phyloP scores from a whole-genome alignment of 1,140 invertebrate species.

The Sitophilus oryzae region DNA sequence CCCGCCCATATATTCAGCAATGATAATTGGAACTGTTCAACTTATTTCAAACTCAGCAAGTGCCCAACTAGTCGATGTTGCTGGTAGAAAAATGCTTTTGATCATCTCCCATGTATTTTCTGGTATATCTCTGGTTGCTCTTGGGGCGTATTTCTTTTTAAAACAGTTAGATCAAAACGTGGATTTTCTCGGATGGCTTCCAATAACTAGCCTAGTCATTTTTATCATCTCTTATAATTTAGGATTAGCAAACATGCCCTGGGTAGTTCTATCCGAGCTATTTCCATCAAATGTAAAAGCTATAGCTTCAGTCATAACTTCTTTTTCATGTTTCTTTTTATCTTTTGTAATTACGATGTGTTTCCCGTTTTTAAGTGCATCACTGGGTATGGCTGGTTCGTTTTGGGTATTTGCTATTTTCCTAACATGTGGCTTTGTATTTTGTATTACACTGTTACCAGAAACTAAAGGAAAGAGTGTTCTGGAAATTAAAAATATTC shows the following conservation, averaged over 20 bases:
- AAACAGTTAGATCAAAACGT: constrained; percentile 9
- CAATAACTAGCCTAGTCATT: constrained; percentile 29
- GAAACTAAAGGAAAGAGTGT: constrained; percentile 32
- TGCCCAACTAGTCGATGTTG: constrained; percentile 36
- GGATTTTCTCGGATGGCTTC: constrained; percentile 30
- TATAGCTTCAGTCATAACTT: constrained; percentile 63
- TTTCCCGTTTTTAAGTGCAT: constrained; percentile 55
- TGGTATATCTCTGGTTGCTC: constrained; percentile 8
- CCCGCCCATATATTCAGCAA: constrained; percentile 31
- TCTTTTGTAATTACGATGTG: constrained; percentile 73
- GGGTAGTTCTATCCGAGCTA: constrained; percentile 77
- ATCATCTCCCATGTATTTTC: constrained; percentile 19
- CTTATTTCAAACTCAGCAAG: constrained; percentile 12
- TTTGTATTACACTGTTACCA: constrained; percentile 48
- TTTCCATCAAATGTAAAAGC: constrained; percentile 70
- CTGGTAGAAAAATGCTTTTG: constrained; percentile 36
- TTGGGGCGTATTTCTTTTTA: constrained; percentile 27
- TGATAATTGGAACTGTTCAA: constrained; percentile 23
- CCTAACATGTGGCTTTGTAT: constrained; percentile 52
- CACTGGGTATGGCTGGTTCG: constrained; percentile 59
- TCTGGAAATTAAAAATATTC: constrained; percentile 35
- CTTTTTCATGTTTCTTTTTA: constrained; percentile 67
- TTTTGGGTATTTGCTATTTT: constrained; percentile 74
- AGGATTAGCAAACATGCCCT: constrained; percentile 75
- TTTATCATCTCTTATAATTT: constrained; percentile 33